Evolutionary conservation across 1,140 invertebrate genomes (phyloP).

Genomic region (Drosophila bocki): DNA sequence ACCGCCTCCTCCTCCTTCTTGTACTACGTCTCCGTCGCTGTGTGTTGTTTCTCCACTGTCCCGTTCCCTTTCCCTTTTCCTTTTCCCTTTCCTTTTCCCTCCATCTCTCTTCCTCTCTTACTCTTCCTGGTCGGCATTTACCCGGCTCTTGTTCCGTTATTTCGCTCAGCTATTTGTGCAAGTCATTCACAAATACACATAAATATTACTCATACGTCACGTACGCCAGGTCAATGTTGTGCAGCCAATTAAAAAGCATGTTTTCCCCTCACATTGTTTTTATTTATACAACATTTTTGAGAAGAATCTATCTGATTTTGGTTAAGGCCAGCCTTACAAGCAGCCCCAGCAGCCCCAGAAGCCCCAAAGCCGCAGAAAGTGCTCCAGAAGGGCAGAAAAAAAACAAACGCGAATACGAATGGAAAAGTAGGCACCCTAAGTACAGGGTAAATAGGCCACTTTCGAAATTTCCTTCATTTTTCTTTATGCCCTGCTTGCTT

Average conservation of each 20-base stretch:
- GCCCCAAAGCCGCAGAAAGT: slow-evolving; percentile 9
- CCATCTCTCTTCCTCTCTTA: not conserved
- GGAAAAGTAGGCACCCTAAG: slow-evolving; percentile 7
- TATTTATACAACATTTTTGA: slow-evolving; percentile 42
- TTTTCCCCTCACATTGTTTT: slow-evolving; percentile 33
- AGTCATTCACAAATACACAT: slow-evolving; percentile 47
- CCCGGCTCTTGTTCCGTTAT: slow-evolving; percentile 39
- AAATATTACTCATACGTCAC: slow-evolving; percentile 49
- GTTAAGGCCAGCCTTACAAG: slow-evolving; percentile 20
- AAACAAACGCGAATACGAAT: slow-evolving; percentile 18
- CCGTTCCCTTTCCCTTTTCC: slow-evolving; percentile 10
- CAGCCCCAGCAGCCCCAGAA: not conserved
- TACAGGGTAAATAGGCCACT: slow-evolving; percentile 30
- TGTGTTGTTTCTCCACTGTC: not conserved
- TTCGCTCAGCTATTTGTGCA: slow-evolving; percentile 43
- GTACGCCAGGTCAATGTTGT: slow-evolving; percentile 48
- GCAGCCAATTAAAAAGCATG: slow-evolving; percentile 34
- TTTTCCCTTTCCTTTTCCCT: not conserved
- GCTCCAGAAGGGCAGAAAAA: slow-evolving; percentile 4
- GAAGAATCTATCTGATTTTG: slow-evolving; percentile 37
- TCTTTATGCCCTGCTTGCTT: slow-evolving; percentile 3
- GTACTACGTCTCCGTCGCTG: not conserved
- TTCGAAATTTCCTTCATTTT: slow-evolving; percentile 11
- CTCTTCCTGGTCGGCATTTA: slow-evolving; percentile 41
- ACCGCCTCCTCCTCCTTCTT: not conserved